Percentiles rank a stretch among this genome's conserved stretches.
Conservation (phyloP, 2,113 vertebrate genomes). For the Saccopteryx bilineata region DNA sequence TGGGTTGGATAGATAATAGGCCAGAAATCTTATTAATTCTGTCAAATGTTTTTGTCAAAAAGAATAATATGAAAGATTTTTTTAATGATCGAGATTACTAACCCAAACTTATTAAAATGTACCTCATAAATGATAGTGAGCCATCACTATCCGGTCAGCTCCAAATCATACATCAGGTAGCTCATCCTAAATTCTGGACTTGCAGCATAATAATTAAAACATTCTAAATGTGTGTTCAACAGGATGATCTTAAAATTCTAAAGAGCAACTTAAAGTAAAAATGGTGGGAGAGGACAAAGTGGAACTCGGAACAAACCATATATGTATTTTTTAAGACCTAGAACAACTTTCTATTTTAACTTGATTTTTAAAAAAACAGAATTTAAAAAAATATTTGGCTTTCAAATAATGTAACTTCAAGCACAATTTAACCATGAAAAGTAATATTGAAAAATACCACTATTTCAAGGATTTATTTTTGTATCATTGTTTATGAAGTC, state of each 20-base stretch:
- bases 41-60: conserved; percentile 53
- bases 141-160: conserved; percentile 23
- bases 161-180: conserved; percentile 35
- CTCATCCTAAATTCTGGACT: conserved; percentile 59
- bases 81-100: conserved; percentile 54
- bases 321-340: background rate
- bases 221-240: background rate
- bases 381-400: background rate
- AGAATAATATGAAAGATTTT: conserved; percentile 21
- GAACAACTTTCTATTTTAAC: background rate
- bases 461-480: conserved; percentile 54
- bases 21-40: conserved; percentile 68
- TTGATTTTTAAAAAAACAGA: conserved; percentile 34
- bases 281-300: background rate
- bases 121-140: conserved; percentile 40
- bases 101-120: conserved; percentile 68
- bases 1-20: conserved; percentile 59
- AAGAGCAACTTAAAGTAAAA: conserved; percentile 20
- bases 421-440: conserved; percentile 5
- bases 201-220: background rate
- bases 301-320: background rate
- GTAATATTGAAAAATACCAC: conserved; percentile 5
- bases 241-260: background rate
- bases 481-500: background rate
- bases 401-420: conserved; percentile 34